Conservation (phyloP, 53 echinoderm and acorn worm genomes). For the Henricia sp. region DNA sequence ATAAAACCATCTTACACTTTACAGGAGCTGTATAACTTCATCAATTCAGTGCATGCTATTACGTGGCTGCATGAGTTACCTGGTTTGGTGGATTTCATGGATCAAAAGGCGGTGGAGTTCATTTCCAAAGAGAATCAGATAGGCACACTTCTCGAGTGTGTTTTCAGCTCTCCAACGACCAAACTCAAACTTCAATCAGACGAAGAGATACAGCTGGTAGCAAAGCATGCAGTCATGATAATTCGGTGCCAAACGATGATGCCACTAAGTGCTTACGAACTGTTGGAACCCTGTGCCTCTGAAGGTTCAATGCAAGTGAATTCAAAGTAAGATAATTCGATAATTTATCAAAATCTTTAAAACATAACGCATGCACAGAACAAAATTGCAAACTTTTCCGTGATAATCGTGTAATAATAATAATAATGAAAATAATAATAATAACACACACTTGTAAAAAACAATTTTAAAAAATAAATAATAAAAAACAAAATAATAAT, state of each 20-base stretch:
- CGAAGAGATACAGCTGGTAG: background rate
- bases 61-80: conserved; percentile 2
- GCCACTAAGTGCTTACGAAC: background rate
- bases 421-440: no score
- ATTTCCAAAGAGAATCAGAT: background rate
- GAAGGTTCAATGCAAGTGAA: background rate
- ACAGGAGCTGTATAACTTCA: conserved; percentile 2
- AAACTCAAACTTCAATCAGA: background rate
- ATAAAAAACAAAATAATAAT: no score
- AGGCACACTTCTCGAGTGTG: background rate
- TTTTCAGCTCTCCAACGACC: background rate
- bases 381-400: no score
- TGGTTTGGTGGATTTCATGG: background rate
- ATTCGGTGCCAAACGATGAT: background rate
- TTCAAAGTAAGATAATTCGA: conserved; percentile 40
- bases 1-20: background rate
- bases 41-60: conserved; percentile 2
- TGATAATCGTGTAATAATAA: no score
- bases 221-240: background rate
- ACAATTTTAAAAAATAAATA: no score
- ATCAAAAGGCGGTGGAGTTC: background rate
- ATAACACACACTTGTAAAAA: no score
- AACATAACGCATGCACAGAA: no score
- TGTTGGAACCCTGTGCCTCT: conserved; percentile 23
- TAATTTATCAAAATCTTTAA: no score